Percentiles rank a stretch among this genome's conserved stretches.
Evolutionary conservation across 2,888 invertebrate genomes (phyloP).

Genomic region (Pinctada fucata): DNA sequence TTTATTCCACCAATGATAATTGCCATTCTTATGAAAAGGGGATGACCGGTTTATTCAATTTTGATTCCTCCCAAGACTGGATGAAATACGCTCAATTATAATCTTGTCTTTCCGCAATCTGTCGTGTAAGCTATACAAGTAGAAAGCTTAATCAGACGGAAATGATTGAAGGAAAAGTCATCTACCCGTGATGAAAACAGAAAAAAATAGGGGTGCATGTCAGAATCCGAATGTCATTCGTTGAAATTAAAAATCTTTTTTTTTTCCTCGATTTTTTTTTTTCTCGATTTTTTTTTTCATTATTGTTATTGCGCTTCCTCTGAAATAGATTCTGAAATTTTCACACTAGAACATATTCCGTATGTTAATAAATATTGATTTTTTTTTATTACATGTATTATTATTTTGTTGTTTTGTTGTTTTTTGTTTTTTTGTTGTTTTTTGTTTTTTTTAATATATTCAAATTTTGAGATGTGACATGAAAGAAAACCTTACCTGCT

Average conservation of each 20-base stretch:
- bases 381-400: no score
- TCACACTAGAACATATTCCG: no score
- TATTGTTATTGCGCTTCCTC: no score
- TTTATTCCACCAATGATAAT: slow-evolving; percentile 22
- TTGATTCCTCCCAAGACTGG: slow-evolving; percentile 22
- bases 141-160: no score
- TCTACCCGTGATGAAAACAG: no score
- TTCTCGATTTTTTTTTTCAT: neutral
- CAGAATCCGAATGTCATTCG: neutral
- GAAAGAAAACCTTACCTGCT: slow-evolving; percentile 65
- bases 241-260: neutral
- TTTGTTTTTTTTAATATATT: no score
- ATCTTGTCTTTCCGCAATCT: neutral
- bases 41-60: slow-evolving; percentile 12
- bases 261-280: neutral
- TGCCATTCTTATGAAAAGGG: slow-evolving; percentile 1
- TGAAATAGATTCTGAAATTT: no score
- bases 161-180: no score
- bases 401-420: neutral
- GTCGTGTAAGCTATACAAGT: neutral
- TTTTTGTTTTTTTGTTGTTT: no score
- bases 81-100: slow-evolving; percentile 24
- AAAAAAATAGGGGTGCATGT: neutral
- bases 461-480: no score
- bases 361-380: no score